These are phyloP conservation scores for Dufourea novaeangliae DNA, from an alignment of 1,140 invertebrate genomes.

Conservation along the genomic window DNA sequence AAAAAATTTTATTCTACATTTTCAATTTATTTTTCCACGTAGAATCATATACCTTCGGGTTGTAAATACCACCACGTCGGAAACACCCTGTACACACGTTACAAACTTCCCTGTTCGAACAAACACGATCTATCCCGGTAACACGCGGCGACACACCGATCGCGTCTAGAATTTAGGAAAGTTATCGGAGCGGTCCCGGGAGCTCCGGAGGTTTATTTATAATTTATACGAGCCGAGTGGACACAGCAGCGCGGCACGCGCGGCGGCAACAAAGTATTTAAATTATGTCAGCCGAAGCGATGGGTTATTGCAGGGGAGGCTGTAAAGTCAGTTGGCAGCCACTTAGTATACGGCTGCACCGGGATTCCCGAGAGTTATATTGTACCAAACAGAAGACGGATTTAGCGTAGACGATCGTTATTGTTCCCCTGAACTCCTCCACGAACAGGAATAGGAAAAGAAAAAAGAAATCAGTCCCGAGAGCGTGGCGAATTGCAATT, in stretches of 20 bases:
- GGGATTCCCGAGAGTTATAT: not conserved
- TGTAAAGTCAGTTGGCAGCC: conserved; percentile 61
- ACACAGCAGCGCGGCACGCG: conserved; percentile 26
- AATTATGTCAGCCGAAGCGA: conserved; percentile 49
- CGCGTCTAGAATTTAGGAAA: not conserved
- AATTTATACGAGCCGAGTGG: conserved; percentile 37
- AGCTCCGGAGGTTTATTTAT: conserved; percentile 48
- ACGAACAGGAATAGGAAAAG: not conserved
- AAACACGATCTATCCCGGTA: too few relatives aligned
- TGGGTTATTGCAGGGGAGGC: conserved; percentile 36
- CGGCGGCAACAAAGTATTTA: conserved; percentile 38
- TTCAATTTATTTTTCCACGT: too few relatives aligned
- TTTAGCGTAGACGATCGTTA: conserved; percentile 41
- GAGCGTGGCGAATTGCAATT: conserved; percentile 1
- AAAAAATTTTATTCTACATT: too few relatives aligned
- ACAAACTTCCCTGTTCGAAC: too few relatives aligned
- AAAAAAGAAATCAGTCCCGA: too few relatives aligned
- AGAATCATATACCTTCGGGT: too few relatives aligned
- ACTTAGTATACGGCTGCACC: conserved; percentile 15
- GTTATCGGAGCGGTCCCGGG: not conserved
- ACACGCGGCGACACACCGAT: too few relatives aligned
- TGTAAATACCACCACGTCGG: too few relatives aligned
- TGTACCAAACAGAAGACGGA: conserved; percentile 18
- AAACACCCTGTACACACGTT: too few relatives aligned
- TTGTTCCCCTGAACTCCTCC: conserved; percentile 40